These are phyloP conservation scores for Lepilemur septentrionalis DNA, from an alignment of 2,797 vertebrate genomes.

Conservation along the genomic window DNA sequence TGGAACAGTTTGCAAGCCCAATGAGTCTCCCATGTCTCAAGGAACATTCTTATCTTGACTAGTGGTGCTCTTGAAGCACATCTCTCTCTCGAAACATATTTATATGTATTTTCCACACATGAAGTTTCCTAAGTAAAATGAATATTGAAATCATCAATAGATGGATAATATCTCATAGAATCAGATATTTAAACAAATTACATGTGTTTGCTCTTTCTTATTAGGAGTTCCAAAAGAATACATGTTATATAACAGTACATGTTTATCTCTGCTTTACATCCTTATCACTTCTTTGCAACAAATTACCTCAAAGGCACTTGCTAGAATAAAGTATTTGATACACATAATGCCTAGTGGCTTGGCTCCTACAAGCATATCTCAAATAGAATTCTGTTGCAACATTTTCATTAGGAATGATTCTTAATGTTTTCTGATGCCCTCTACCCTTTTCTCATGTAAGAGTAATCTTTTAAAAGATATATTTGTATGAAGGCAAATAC, in stretches of 20 bases:
- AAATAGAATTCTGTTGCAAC: neutral
- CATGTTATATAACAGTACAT: neutral
- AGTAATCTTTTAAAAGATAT: neutral
- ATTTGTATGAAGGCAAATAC: neutral
- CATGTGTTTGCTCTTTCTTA: constrained; percentile 9
- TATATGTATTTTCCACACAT: neutral
- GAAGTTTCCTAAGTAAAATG: neutral
- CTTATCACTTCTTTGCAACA: neutral
- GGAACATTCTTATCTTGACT: neutral
- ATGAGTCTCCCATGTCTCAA: neutral
- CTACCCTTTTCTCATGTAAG: neutral
- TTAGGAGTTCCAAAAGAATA: neutral
- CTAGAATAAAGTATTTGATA: neutral
- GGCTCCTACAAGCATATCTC: neutral
- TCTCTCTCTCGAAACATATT: neutral
- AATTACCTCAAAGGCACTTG: neutral
- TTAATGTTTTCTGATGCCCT: neutral
- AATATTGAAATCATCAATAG: neutral
- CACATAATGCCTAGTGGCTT: neutral
- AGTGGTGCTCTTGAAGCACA: neutral
- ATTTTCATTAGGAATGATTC: neutral
- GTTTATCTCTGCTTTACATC: neutral
- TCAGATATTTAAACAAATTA: neutral
- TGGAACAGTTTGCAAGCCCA: neutral
- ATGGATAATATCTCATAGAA: neutral